phyloP scores from a whole-genome alignment of 2,888 invertebrate genomes.

The Lasioglossum malachurum region DNA sequence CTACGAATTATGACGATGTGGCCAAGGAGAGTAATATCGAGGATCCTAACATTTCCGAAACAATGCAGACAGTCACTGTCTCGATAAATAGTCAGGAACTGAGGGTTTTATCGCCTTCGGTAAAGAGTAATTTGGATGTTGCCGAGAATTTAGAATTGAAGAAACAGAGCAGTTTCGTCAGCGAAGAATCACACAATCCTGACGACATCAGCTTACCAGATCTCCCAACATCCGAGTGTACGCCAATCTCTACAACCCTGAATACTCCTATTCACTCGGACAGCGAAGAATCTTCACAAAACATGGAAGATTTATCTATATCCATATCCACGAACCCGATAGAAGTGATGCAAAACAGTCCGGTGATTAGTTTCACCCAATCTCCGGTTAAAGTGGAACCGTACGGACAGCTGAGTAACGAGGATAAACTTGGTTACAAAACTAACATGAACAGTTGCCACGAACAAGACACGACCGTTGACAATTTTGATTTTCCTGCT shows the following conservation, averaged over 20 bases:
- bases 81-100: constrained; percentile 29
- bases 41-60: constrained; percentile 18
- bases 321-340: constrained; percentile 80
- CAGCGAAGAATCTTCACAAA: constrained; percentile 81
- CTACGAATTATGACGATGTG: constrained; percentile 5
- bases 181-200: constrained; percentile 80
- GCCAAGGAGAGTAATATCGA: constrained; percentile 29
- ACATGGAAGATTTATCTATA: constrained; percentile 69
- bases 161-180: constrained; percentile 77
- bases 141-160: constrained; percentile 60
- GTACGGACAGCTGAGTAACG: constrained; percentile 73
- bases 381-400: constrained; percentile 78
- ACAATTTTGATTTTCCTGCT: constrained; percentile 52
- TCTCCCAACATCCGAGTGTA: constrained; percentile 81
- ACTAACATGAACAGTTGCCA: constrained; percentile 13
- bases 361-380: constrained; percentile 82
- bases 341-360: constrained; percentile 81
- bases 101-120: constrained; percentile 18
- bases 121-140: constrained; percentile 40
- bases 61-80: not conserved
- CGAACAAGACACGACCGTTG: constrained; percentile 40
- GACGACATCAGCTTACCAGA: constrained; percentile 83
- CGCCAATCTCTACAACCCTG: constrained; percentile 82
- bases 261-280: constrained; percentile 83
- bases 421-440: constrained; percentile 55